A percentile compares a stretch with the other conserved stretches of the same genome.
Conservation (phyloP, 2,888 invertebrate genomes). For the Eugnorisma glareosa region DNA sequence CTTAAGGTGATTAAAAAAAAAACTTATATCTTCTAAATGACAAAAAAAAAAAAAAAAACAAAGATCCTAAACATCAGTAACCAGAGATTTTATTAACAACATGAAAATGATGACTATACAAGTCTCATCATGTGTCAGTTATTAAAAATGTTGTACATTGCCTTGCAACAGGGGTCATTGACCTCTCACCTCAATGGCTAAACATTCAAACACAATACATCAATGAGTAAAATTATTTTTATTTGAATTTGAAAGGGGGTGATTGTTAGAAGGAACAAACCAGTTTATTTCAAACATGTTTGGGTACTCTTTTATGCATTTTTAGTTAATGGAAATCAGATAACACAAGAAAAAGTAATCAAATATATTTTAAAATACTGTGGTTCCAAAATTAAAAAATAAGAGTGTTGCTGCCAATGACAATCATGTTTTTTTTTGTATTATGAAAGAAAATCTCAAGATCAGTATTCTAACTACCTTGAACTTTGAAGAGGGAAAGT, state of each 20-base stretch:
- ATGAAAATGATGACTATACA: constrained; percentile 21
- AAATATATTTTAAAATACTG: constrained; percentile 6
- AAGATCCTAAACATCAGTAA: neutral
- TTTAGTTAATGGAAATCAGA: constrained; percentile 7
- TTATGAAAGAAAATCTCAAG: constrained; percentile 7
- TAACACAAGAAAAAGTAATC: neutral
- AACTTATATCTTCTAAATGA: neutral
- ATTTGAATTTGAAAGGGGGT: constrained; percentile 28
- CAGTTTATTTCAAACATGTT: constrained; percentile 10
- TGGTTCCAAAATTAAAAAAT: neutral
- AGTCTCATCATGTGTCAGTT: constrained; percentile 22
- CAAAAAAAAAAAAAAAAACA: neutral
- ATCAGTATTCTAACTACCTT: constrained; percentile 51
- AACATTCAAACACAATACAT: constrained; percentile 45
- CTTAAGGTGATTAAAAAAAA: neutral
- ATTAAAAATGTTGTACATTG: constrained; percentile 43
- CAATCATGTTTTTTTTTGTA: constrained; percentile 21
- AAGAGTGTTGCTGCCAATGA: neutral
- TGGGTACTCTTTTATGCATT: neutral
- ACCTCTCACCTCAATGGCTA: constrained; percentile 56
- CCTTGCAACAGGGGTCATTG: constrained; percentile 62
- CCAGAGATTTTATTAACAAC: constrained; percentile 3
- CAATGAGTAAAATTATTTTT: constrained; percentile 41
- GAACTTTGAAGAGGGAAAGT: constrained; percentile 56
- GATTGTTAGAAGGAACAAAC: constrained; percentile 1